Percentiles rank a stretch among this genome's conserved stretches.
Evolutionary conservation across 1,140 invertebrate species (phyloP).

Genomic region (Babylonia areolata): DNA sequence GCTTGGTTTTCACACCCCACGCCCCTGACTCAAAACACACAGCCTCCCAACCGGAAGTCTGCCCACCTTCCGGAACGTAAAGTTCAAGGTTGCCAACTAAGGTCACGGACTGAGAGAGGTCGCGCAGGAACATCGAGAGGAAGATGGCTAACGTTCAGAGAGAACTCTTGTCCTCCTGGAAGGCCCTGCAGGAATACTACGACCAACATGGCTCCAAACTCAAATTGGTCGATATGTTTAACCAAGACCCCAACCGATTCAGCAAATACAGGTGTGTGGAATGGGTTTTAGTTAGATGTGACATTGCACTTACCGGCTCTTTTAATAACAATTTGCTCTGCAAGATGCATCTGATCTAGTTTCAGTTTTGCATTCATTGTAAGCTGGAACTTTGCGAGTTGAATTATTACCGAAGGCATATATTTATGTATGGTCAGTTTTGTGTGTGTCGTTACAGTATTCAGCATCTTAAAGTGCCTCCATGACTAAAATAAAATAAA

Average conservation of each 20-base stretch:
- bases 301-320: too few relatives aligned
- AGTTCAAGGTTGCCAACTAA: conserved; percentile 31
- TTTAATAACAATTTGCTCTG: too few relatives aligned
- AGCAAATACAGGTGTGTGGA: conserved; percentile 66
- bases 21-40: conserved; percentile 27
- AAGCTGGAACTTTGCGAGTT: too few relatives aligned
- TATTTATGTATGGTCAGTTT: too few relatives aligned
- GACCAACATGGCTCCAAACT: conserved; percentile 53
- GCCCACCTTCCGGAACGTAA: conserved; percentile 29
- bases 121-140: background rate
- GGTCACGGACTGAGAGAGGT: conserved; percentile 32
- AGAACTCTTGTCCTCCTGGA: conserved; percentile 55
- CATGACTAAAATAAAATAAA: too few relatives aligned
- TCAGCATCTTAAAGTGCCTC: too few relatives aligned
- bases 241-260: conserved; percentile 59
- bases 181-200: conserved; percentile 56
- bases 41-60: conserved; percentile 41
- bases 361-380: too few relatives aligned
- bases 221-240: conserved; percentile 67
- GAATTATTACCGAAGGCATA: too few relatives aligned
- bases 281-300: too few relatives aligned
- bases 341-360: too few relatives aligned
- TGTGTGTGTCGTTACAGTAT: too few relatives aligned
- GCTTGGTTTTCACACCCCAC: background rate
- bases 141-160: conserved; percentile 36